phyloP scores from a whole-genome alignment of 2,797 vertebrate genomes.

The Huso huso region DNA sequence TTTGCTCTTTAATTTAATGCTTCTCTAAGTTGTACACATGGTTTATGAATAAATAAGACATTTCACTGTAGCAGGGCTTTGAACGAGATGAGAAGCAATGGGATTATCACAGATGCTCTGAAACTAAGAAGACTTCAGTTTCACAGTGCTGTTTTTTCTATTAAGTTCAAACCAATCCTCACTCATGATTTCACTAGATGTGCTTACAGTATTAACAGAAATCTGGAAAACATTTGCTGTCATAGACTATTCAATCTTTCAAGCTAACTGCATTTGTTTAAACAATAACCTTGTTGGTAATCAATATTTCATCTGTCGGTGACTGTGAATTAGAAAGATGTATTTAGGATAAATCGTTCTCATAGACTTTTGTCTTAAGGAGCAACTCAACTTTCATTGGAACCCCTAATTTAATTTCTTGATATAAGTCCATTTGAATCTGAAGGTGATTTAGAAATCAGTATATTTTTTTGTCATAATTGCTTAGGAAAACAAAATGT shows the following conservation, averaged over 20 bases:
- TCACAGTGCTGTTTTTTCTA: constrained; percentile 28
- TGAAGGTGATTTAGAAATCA: constrained; percentile 5
- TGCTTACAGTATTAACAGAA: constrained; percentile 18
- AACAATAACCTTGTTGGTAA: constrained; percentile 26
- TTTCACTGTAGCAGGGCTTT: constrained; percentile 44
- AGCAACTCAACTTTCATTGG: constrained; percentile 19
- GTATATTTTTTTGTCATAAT: constrained; percentile 10
- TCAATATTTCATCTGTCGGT: constrained; percentile 37
- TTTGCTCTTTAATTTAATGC: constrained; percentile 46
- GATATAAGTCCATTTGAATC: constrained; percentile 7
- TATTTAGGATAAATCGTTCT: constrained; percentile 19
- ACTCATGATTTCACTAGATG: constrained; percentile 22
- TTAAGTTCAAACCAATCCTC: constrained; percentile 27
- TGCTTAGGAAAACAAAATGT: constrained; percentile 14
- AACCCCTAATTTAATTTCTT: constrained; percentile 28
- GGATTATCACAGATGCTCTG: constrained; percentile 48
- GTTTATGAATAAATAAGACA: constrained; percentile 61
- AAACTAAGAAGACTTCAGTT: constrained; percentile 30
- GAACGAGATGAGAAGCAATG: constrained; percentile 37
- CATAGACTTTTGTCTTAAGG: constrained; percentile 24
- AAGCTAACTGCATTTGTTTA: constrained; percentile 17
- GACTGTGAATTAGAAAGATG: constrained; percentile 28
- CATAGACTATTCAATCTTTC: background rate
- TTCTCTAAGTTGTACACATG: constrained; percentile 38
- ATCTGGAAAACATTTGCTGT: constrained; percentile 37